phyloP scores from a whole-genome alignment of 2,888 invertebrate genomes.

The Epinotia brunnichana region DNA sequence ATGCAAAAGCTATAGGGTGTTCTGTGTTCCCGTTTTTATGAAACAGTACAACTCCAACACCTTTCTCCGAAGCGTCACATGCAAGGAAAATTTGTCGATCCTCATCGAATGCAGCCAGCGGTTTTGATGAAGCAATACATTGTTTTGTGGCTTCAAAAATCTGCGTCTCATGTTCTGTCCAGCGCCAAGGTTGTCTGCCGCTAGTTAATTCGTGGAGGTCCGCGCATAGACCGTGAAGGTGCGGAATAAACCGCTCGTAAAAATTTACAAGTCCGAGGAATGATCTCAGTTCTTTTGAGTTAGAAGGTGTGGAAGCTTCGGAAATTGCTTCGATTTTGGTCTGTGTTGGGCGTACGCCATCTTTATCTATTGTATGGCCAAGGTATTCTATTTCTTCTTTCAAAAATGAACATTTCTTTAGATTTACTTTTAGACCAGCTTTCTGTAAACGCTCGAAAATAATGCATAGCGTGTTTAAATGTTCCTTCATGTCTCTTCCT shows the following conservation, averaged over 20 bases:
- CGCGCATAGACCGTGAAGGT: too few relatives aligned
- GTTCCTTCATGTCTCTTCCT: constrained; percentile 20
- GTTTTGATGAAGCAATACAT: too few relatives aligned
- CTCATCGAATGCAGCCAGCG: too few relatives aligned
- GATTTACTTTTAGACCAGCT: constrained; percentile 7
- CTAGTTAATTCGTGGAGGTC: too few relatives aligned
- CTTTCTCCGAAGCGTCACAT: constrained; percentile 34
- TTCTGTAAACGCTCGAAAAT: constrained; percentile 33
- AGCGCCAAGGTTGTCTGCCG: too few relatives aligned
- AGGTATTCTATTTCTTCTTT: constrained; percentile 36
- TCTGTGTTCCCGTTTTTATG: constrained; percentile 25
- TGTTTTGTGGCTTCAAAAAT: too few relatives aligned
- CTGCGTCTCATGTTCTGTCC: too few relatives aligned
- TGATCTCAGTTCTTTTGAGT: constrained; percentile 15
- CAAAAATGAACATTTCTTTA: constrained; percentile 37
- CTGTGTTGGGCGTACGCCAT: constrained; percentile 37
- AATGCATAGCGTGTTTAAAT: constrained; percentile 13
- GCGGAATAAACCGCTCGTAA: too few relatives aligned
- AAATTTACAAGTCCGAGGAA: constrained; percentile 34
- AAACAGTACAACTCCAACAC: constrained; percentile 29
- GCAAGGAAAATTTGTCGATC: constrained; percentile 18
- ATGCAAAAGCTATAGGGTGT: constrained; percentile 36
- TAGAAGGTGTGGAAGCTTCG: background rate
- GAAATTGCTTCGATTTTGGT: constrained; percentile 30
- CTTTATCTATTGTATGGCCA: constrained; percentile 37